A percentile compares a stretch with the other conserved stretches of the same genome.
These are phyloP conservation scores for Terebella lapidaria DNA, from an alignment of 2,888 invertebrate genomes.

Conservation along the genomic window DNA sequence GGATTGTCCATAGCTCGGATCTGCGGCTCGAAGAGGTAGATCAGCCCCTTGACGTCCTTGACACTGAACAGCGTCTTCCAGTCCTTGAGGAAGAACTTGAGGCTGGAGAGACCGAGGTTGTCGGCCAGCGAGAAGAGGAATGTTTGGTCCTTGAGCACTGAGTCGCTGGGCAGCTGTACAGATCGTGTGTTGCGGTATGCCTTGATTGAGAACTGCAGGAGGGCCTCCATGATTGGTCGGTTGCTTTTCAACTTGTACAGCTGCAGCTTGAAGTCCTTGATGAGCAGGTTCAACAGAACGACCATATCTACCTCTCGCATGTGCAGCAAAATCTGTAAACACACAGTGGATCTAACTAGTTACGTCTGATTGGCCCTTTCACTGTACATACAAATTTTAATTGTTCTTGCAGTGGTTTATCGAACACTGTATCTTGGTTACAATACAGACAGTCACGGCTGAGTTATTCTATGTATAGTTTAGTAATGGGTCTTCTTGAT, in stretches of 20 bases:
- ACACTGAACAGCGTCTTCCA: slow-evolving; percentile 15
- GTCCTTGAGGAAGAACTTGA: slow-evolving; percentile 10
- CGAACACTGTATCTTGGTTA: too few relatives aligned
- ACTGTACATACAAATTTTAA: background rate
- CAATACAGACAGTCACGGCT: too few relatives aligned
- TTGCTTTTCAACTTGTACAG: slow-evolving; percentile 12
- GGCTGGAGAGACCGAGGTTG: slow-evolving; percentile 15
- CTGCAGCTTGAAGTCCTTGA: slow-evolving; percentile 16
- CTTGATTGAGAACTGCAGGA: slow-evolving; percentile 13
- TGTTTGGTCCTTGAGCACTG: slow-evolving; percentile 10
- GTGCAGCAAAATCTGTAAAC: slow-evolving; percentile 14
- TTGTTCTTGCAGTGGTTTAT: background rate
- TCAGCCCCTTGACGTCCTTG: slow-evolving; percentile 11
- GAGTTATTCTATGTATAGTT: too few relatives aligned
- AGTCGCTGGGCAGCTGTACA: background rate
- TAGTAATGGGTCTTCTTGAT: too few relatives aligned
- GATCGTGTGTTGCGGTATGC: slow-evolving; percentile 6
- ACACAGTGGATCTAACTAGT: background rate
- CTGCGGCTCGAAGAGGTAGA: slow-evolving; percentile 7
- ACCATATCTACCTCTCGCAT: slow-evolving; percentile 6
- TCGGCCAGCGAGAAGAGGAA: slow-evolving; percentile 17
- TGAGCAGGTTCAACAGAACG: slow-evolving; percentile 12
- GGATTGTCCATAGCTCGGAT: background rate
- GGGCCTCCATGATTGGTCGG: slow-evolving; percentile 13
- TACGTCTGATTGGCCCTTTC: too few relatives aligned